Base-by-base conservation (phyloP, 2,888 invertebrate genomes). In the Polyommatus iphigenia region DNA sequence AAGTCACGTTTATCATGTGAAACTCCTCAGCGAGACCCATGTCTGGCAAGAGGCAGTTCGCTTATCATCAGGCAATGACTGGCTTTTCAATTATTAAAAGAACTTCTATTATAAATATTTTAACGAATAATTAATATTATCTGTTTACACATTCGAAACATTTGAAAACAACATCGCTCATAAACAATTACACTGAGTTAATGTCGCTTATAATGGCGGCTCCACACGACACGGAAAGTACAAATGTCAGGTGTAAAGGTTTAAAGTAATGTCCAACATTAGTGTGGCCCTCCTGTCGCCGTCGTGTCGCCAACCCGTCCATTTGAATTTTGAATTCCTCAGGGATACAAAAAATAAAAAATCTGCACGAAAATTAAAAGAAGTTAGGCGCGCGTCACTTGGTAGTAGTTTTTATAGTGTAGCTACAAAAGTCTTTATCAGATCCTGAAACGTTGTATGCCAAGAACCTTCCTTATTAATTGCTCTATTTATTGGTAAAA, bases 201-300 rank as follows among this genome's bases (percentile, higher is more conserved):
- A 75, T 18, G 29, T 75, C 54, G n/a, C 10, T 72, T 72, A 29
- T 29, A 75, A 29, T 24, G 46, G 75, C 50, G 50, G 7, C 20
- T 29, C 24, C 54, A 50, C 75, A 75, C 50, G 75, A 50, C 50
- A 75, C 50, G 75, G 75, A 29, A 54, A 50, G 29, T 75, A 54
- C 75, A 24, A 32, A 71, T 32, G 29, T 15, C 13, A 73, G 73
- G 46, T 73, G 46, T 20, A n/a, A 18, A 18, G 6, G 72, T 72
- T 2, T 54, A 54, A 46, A 46, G 54, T 54, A 18, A 4, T 13
- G 29, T 15, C 29, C 24, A 20, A 13, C 62, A 13, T 20, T 24
- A 62, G 62, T 24, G 62, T 10, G 62, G 8, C 67, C 67, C 67
- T 29, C 59, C 59, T 18, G 67, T 24, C 67, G 67, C 15, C 67